Conservation (phyloP, 2,888 invertebrate genomes). For the Chironomus tentans region DNA sequence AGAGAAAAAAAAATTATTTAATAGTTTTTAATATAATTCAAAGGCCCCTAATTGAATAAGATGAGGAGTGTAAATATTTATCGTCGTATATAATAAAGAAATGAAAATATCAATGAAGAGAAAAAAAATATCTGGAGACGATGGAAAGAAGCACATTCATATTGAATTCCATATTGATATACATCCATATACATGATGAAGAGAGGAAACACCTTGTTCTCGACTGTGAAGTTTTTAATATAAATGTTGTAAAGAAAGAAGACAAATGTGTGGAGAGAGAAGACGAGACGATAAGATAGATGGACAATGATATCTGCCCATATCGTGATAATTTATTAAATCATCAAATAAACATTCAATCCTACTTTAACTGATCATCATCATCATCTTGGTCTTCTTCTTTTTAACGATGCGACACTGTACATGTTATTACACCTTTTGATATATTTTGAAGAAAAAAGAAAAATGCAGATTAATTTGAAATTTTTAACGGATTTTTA, state of each 20-base stretch:
- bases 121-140: too few relatives aligned
- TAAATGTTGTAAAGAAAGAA: too few relatives aligned
- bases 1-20: neutral
- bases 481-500: too few relatives aligned
- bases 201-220: slow-evolving; percentile 13
- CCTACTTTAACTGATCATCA: slow-evolving; percentile 1
- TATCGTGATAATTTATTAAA: slow-evolving; percentile 12
- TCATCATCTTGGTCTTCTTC: too few relatives aligned
- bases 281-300: neutral
- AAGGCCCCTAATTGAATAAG: slow-evolving; percentile 14
- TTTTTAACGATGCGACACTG: neutral
- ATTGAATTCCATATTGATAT: neutral
- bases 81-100: neutral
- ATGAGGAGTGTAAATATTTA: slow-evolving; percentile 20
- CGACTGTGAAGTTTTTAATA: neutral
- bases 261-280: neutral
- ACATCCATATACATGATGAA: neutral
- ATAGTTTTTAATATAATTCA: neutral
- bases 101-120: too few relatives aligned
- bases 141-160: neutral
- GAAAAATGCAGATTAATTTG: too few relatives aligned
- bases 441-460: neutral
- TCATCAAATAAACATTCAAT: slow-evolving; percentile 22
- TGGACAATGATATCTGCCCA: neutral
- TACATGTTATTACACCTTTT: slow-evolving; percentile 4